Evolutionary conservation across 2,797 vertebrate genomes (phyloP).

Genomic region (Sebastes trivittatus): DNA sequence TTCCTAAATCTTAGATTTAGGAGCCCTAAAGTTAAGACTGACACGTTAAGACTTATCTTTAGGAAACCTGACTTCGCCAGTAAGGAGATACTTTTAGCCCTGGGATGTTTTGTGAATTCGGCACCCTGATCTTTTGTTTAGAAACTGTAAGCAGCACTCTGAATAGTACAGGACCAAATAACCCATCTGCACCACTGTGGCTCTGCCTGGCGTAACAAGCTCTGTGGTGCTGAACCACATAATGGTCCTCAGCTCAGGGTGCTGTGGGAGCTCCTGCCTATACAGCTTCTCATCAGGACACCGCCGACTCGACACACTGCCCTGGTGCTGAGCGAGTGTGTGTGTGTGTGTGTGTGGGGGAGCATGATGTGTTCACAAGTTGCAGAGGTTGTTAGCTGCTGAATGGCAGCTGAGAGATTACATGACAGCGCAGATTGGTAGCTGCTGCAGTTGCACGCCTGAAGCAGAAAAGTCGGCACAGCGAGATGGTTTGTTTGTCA

Average conservation of each 20-base stretch:
- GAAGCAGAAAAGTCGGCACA: slow-evolving; percentile 23
- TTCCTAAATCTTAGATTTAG: neutral
- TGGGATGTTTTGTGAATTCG: fast-evolving
- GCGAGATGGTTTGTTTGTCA: slow-evolving; percentile 36
- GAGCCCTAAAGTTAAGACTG: neutral
- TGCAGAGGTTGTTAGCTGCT: slow-evolving; percentile 36
- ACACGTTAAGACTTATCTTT: neutral
- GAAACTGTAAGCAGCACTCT: neutral
- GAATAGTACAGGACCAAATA: slow-evolving; percentile 19
- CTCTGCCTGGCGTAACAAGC: slow-evolving; percentile 17
- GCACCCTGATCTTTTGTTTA: neutral
- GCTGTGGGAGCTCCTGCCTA: slow-evolving; percentile 25
- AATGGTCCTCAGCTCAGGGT: slow-evolving; percentile 9
- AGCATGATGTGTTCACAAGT: neutral
- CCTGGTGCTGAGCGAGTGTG: slow-evolving; percentile 3
- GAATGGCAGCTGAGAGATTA: slow-evolving; percentile 33
- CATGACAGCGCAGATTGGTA: slow-evolving; percentile 6
- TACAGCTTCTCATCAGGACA: slow-evolving; percentile 43
- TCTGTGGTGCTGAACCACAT: slow-evolving; percentile 34
- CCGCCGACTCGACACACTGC: slow-evolving; percentile 12
- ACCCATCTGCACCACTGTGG: neutral
- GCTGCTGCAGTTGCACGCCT: slow-evolving; percentile 17
- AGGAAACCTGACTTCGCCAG: neutral
- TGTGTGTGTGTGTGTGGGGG: neutral
- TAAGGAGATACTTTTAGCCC: neutral